Base-by-base conservation (phyloP, 2,888 invertebrate species). In the Crepidodera aurea region DNA sequence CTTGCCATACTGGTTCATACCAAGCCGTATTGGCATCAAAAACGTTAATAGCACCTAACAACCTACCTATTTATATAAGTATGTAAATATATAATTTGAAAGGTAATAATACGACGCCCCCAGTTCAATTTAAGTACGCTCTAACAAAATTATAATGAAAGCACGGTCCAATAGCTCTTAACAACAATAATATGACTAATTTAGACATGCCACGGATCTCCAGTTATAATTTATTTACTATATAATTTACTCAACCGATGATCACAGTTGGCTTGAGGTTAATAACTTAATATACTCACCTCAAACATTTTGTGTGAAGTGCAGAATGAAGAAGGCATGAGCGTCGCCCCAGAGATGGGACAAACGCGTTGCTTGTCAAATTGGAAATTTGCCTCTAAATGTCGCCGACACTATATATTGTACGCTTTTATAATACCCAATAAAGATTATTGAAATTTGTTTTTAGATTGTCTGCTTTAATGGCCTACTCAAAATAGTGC, bases 181-280 rank as follows among this genome's bases (percentile, higher is more conserved):
- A 73, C 72, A 66, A 72, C 71, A 65, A 70, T 69, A 68, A 67
- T 69, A 71, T 62, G 68, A 67, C 73, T 69, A 72, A 69, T 66
- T 66, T 58, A 58, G 55, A 63, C 63, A 66, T 66, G 59, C 63
- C 61, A 58, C 63, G 66, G 50, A 58, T 58, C 62, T 60, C 18
- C 19, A 46, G 57, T 65, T 56, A 61, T 66, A 64, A 68, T 68
- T 68, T 68, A 68, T 68, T 68, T 66, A 61, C 57, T 54, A 71
- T 77, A 73, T 78, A 78, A 78, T 78, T 77, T 78, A 69, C 70
- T 69, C 69, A 71, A 76, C 73, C 75, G 73, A 76, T 77, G 77
- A 76, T 77, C 75, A 73, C 77, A 76, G 77, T 77, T 76, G 76
- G 61, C 75, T 71, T 75, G 73, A 73, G 71, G 72, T 73, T 77